These are phyloP conservation scores for Amphimallon solstitiale DNA, from an alignment of 2,888 invertebrate species.

Conservation along the genomic window DNA sequence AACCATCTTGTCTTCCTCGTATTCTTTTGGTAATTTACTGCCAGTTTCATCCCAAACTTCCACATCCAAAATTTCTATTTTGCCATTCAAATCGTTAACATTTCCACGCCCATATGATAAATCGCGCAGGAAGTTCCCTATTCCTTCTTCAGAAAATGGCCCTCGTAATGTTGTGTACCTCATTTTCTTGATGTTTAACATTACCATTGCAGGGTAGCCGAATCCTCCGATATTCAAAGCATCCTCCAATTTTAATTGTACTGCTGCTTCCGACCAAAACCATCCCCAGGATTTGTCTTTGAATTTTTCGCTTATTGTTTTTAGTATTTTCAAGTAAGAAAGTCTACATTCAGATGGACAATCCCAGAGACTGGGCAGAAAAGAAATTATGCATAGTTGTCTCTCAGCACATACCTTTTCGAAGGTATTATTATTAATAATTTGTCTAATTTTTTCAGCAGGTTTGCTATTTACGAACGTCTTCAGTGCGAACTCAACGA, in stretches of 20 bases:
- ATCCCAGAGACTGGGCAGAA: slow-evolving; percentile 95
- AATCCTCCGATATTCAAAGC: slow-evolving; percentile 75
- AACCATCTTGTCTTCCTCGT: background rate
- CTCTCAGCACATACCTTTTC: slow-evolving; percentile 84
- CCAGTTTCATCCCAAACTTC: slow-evolving; percentile 17
- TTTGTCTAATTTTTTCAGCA: slow-evolving; percentile 80
- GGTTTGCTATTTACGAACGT: slow-evolving; percentile 71
- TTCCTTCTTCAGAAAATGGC: slow-evolving; percentile 89
- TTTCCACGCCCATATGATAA: slow-evolving; percentile 14
- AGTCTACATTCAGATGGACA: slow-evolving; percentile 94
- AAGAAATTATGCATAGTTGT: slow-evolving; percentile 90
- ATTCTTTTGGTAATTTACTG: background rate
- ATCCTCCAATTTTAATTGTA: slow-evolving; percentile 83
- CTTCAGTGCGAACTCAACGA: slow-evolving; percentile 84
- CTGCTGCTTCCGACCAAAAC: slow-evolving; percentile 91
- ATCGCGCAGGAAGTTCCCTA: slow-evolving; percentile 84
- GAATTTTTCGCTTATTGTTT: slow-evolving; percentile 85
- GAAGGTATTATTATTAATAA: slow-evolving; percentile 70
- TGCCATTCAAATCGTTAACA: background rate
- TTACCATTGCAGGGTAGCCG: slow-evolving; percentile 91
- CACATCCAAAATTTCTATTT: background rate
- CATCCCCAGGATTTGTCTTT: slow-evolving; percentile 97
- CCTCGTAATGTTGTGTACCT: slow-evolving; percentile 90
- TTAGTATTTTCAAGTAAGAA: slow-evolving; percentile 80
- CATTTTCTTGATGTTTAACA: slow-evolving; percentile 93